Percentiles rank a stretch among this genome's conserved stretches.
Conservation (phyloP, 2,797 vertebrate genomes). For the Lepus townsendii region DNA sequence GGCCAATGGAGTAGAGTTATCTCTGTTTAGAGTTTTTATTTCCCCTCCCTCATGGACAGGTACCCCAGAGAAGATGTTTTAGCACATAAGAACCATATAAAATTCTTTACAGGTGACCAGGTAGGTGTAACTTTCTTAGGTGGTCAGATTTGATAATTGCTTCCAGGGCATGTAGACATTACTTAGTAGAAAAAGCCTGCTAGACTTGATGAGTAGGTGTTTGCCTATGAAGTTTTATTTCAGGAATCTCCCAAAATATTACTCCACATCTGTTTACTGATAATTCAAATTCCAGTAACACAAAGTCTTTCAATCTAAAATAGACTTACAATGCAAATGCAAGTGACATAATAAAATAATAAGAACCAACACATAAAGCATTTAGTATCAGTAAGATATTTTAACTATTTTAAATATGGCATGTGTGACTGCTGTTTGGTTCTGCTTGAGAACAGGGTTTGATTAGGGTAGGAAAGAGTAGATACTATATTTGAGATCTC, state of each 20-base stretch:
- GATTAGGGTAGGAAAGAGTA: constrained; percentile 2
- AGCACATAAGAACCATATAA: not conserved
- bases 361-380: not conserved
- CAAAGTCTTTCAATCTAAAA: constrained; percentile 63
- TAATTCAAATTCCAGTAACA: constrained; percentile 65
- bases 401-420: constrained; percentile 36
- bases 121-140: constrained; percentile 33
- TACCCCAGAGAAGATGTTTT: not conserved
- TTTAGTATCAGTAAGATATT: constrained; percentile 38
- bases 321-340: constrained; percentile 65
- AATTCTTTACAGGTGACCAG: constrained; percentile 24
- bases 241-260: constrained; percentile 71
- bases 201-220: constrained; percentile 54
- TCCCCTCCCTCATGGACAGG: not conserved
- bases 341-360: constrained; percentile 54
- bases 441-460: constrained; percentile 45
- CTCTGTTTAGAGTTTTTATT: not conserved
- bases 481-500: constrained; percentile 8
- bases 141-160: constrained; percentile 27
- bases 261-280: constrained; percentile 63
- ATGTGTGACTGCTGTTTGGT: constrained; percentile 1
- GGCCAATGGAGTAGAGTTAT: not conserved
- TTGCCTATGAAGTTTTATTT: constrained; percentile 68
- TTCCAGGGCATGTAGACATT: not conserved
- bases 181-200: constrained; percentile 42